Evolutionary conservation across 1,140 invertebrate species (phyloP), one percentile per base, ranked within the genome.

Genomic region (Trypoxylus dichotomus): DNA sequence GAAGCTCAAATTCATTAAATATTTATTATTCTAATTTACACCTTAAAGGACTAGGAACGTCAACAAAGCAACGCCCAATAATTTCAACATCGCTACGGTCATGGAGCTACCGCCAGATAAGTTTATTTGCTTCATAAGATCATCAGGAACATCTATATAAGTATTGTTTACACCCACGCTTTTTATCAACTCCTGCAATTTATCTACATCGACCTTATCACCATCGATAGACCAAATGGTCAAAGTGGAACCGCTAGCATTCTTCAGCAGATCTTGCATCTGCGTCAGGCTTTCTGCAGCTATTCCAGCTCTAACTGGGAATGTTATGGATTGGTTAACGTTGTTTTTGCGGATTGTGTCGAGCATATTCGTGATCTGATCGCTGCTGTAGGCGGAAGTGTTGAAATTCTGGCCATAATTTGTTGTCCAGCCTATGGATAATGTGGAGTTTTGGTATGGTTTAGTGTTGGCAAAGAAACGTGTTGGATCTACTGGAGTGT

Each of bases 371-470:
- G 92, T 86, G 0, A 96, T 90, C 47, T 95, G 91, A 0, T 91
- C 86, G 29, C 89, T 83, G 0, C 89, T 92, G 85, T 97, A 97
- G 19, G 87, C 87, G 2, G 89, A 89, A 29, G 88, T 87, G 0
- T 88, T 89, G 32, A 37, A 37, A 74, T 89, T 86, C 0, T 85
- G 84, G 0, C 87, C 89, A 82, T 90, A 91, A 60, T 88, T 88
- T 0, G 95, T 96, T 1, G 94, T 96, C 96, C 96, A 98, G 15
- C 96, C 96, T 19, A 96, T 87, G 2, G 95, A 97, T 8, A 97
- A 85, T 0, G 92, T 92, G 1, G 90, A 88, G 8, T 91, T 86
- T 0, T 92, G 90, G 78, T 94, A 92, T 60, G 88, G 85, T 19
- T 90, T 87, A 0, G 87, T 86, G 1, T 79, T 89, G 79, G 82